phyloP scores from a whole-genome alignment of 2,888 invertebrate genomes.

The Hypena proboscidalis region DNA sequence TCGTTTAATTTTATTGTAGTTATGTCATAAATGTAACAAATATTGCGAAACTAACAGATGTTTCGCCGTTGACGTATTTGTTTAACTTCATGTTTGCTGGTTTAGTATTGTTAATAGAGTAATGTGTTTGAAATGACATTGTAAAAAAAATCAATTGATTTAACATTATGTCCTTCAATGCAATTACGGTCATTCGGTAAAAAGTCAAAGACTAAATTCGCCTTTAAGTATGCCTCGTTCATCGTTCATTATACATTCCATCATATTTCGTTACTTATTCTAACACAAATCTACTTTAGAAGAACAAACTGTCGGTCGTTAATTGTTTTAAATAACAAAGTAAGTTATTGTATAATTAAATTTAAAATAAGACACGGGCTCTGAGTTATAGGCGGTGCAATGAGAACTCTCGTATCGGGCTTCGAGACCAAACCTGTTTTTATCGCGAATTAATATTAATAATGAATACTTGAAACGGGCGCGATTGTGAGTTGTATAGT shows the following conservation, averaged over 20 bases:
- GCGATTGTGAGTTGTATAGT: constrained; percentile 77
- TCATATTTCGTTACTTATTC: too few species aligned
- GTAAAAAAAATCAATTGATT: constrained; percentile 11
- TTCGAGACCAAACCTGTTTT: constrained; percentile 70
- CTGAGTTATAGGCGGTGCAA: constrained; percentile 47
- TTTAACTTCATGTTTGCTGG: constrained; percentile 11
- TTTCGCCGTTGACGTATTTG: constrained; percentile 24
- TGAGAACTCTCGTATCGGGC: constrained; percentile 47
- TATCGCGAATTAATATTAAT: constrained; percentile 79
- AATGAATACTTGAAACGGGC: constrained; percentile 78
- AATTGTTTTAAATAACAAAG: constrained; percentile 46
- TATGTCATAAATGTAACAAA: constrained; percentile 50
- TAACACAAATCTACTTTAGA: constrained; percentile 19
- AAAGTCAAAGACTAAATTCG: too few species aligned
- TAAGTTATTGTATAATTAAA: constrained; percentile 55
- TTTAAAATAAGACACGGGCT: constrained; percentile 53
- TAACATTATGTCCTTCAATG: constrained; percentile 13
- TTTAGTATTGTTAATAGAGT: constrained; percentile 15
- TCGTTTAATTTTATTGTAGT: constrained; percentile 52
- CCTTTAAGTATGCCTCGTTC: too few species aligned
- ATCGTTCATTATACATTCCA: too few species aligned
- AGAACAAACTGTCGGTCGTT: constrained; percentile 25
- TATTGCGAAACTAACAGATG: constrained; percentile 40
- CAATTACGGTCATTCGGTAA: too few species aligned
- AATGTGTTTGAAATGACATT: constrained; percentile 13